phyloP scores from a whole-genome alignment of 2,888 invertebrate genomes.

The Catocala sponsa region DNA sequence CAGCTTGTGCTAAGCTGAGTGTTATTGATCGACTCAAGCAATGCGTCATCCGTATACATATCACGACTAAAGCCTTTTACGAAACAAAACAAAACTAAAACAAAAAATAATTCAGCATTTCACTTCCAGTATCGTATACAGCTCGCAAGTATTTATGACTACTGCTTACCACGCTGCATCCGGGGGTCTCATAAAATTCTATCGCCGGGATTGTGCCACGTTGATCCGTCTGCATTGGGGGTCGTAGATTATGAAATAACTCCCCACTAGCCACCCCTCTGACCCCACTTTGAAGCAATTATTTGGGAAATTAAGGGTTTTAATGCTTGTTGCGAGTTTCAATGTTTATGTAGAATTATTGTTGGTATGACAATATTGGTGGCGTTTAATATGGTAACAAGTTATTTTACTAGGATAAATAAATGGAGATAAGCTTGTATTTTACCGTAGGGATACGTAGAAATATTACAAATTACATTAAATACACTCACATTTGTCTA shows the following conservation, averaged over 20 bases:
- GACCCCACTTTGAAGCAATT: constrained; percentile 49
- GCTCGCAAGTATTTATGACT: constrained; percentile 73
- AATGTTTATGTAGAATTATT: constrained; percentile 12
- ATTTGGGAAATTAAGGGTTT: constrained; percentile 50
- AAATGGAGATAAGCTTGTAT: too few relatives aligned
- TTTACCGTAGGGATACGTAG: too few relatives aligned
- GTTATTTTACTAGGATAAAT: too few relatives aligned
- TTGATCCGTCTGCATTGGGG: constrained; percentile 74
- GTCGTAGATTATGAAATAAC: constrained; percentile 55
- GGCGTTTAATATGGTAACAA: not conserved
- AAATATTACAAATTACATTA: too few relatives aligned
- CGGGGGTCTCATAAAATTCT: constrained; percentile 85
- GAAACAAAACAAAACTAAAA: constrained; percentile 3
- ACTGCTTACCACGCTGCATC: constrained; percentile 81
- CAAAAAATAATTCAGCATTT: not conserved
- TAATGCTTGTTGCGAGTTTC: constrained; percentile 32
- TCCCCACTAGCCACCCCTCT: constrained; percentile 17
- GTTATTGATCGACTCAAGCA: too few relatives aligned
- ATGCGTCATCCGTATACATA: too few relatives aligned
- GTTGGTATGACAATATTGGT: not conserved
- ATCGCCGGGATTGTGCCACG: constrained; percentile 80
- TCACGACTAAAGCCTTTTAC: not conserved
- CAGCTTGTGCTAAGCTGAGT: too few relatives aligned
- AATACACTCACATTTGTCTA: too few relatives aligned
- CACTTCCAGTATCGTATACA: constrained; percentile 59